phyloP scores from a whole-genome alignment of 2,113 vertebrate genomes.

The Chaenogobius annularis region DNA sequence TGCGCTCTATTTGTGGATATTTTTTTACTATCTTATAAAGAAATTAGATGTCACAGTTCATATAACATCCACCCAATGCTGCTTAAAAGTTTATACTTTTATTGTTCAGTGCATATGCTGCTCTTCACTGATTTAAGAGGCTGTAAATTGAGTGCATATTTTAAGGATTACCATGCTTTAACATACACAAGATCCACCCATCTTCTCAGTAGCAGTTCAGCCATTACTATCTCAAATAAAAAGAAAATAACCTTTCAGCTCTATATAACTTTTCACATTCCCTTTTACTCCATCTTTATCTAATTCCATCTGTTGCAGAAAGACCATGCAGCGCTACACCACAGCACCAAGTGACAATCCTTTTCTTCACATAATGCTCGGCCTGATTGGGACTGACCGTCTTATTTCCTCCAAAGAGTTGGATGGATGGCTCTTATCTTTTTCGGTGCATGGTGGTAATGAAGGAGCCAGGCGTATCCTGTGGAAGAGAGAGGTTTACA shows the following conservation, averaged over 20 bases:
- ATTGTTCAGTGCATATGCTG: neutral
- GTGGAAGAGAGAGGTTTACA: slow-evolving; percentile 8
- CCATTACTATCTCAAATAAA: slow-evolving; percentile 4
- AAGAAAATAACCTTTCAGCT: slow-evolving; percentile 19
- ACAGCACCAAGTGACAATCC: neutral
- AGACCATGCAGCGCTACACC: slow-evolving; percentile 13
- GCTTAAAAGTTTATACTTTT: neutral
- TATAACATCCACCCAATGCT: no score
- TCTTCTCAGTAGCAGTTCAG: neutral
- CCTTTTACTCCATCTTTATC: neutral
- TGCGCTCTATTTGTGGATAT: no score
- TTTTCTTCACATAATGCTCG: slow-evolving; percentile 7
- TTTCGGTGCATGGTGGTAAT: slow-evolving; percentile 16
- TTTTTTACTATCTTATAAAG: no score
- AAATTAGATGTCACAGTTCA: no score
- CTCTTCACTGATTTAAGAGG: neutral
- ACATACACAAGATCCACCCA: neutral
- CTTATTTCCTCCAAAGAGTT: slow-evolving; percentile 20
- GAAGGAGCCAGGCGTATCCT: slow-evolving; percentile 3
- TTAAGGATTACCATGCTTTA: neutral
- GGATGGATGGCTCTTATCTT: slow-evolving; percentile 30
- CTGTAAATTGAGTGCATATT: neutral
- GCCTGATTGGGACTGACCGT: slow-evolving; percentile 27
- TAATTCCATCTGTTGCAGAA: slow-evolving; percentile 4
- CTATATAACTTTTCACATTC: slow-evolving; percentile 34